Evolutionary conservation across 2,888 invertebrate genomes (phyloP), one percentile per base, ranked within the genome.

Genomic region (Zygogramma bicolorata): DNA sequence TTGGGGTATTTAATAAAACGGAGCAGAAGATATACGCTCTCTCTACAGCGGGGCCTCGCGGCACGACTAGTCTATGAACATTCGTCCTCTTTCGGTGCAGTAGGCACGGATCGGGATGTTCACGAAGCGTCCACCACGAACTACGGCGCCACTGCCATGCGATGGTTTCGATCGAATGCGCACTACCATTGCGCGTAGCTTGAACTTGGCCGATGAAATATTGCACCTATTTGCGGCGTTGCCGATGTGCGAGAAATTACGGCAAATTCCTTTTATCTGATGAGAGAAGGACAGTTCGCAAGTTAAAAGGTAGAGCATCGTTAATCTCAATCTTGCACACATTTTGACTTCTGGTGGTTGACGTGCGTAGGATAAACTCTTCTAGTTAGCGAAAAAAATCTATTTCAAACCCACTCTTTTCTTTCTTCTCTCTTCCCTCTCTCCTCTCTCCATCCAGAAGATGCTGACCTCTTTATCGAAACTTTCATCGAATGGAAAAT

Each of bases 131-230:
- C 62, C 40, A 62, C 62, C 8, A 27, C 40, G 25, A 40, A 77
- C 75, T 62, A 78, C 75, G 77, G 83, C 83, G 83, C 83, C 83
- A 82, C 82, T 75, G 76, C 74, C 79, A 77, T 77, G 78, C 79
- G 77, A 68, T 68, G 79, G 73, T 78, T 85, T 85, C 85, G 85
- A 85, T 85, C 85, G 83, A 69, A 74, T 84, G 84, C 85, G 85
- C 84, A 76, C 58, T 38, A 57, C 65, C 68, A 70, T 68, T 73
- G 75, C 75, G 72, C 58, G 65, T 53, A 53, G 53, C 53, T 25
- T 27, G 66, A 59, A 59, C 66, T 61, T 66, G 61, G 53, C 70
- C 70, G 42, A 70, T 66, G 66, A 71, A 42, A 71, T 67, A 53
- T 53, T 53, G 53, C 53, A 53, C 53, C 22, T 22, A 25, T 22